Conservation (phyloP, 2,888 invertebrate species). For the Papilio demoleus region DNA sequence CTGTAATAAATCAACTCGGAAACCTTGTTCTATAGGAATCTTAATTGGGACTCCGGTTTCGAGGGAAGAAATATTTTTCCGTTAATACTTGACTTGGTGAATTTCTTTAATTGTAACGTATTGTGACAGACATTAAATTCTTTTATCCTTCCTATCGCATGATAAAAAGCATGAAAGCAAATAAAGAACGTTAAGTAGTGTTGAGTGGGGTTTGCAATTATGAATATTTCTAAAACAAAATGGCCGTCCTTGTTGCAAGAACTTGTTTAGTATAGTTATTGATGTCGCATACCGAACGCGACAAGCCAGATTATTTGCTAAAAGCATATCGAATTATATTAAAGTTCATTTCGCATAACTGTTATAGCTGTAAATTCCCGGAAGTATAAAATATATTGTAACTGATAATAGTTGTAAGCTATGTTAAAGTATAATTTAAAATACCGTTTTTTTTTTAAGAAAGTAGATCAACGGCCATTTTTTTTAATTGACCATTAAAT, state of each 20-base stretch:
- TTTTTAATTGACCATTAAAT: background rate
- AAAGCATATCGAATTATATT: slow-evolving; percentile 18
- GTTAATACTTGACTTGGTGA: slow-evolving; percentile 7
- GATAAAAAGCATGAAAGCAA: background rate
- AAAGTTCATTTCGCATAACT: slow-evolving; percentile 10
- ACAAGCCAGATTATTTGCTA: slow-evolving; percentile 17
- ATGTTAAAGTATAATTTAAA: background rate
- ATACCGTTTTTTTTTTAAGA: background rate
- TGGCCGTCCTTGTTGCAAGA: background rate
- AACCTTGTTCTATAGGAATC: background rate
- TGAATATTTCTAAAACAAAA: background rate
- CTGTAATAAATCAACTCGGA: slow-evolving; percentile 2
- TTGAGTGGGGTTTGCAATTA: background rate
- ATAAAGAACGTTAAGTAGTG: background rate
- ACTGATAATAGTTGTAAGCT: background rate
- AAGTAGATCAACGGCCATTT: background rate
- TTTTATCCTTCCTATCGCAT: background rate
- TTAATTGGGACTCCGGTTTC: slow-evolving; percentile 4
- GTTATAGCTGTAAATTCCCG: slow-evolving; percentile 2
- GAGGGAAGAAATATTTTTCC: background rate
- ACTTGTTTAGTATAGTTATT: slow-evolving; percentile 9
- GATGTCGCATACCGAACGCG: slow-evolving; percentile 4
- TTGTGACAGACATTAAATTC: background rate
- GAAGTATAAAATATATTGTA: background rate
- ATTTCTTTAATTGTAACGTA: slow-evolving; percentile 7